A percentile compares a stretch with the other conserved stretches of the same genome.
These are phyloP conservation scores for Neostethus bicornis DNA, from an alignment of 2,797 vertebrate genomes.

Conservation along the genomic window DNA sequence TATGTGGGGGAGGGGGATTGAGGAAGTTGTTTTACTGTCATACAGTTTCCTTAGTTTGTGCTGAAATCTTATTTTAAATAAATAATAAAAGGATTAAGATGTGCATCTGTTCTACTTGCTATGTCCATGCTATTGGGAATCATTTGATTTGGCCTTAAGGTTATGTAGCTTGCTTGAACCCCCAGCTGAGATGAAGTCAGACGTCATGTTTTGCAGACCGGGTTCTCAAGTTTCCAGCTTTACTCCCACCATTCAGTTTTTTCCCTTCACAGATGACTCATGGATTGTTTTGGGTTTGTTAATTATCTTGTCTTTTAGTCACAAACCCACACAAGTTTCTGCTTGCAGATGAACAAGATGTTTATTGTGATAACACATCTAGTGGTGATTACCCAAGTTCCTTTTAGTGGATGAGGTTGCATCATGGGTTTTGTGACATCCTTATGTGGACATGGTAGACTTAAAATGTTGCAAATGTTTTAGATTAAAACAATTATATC, in stretches of 20 bases:
- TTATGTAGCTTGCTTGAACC: too few species aligned
- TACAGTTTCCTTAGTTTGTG: not conserved
- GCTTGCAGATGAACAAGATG: conserved; percentile 12
- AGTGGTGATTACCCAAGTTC: not conserved
- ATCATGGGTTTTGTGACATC: not conserved
- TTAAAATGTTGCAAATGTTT: conserved; percentile 6
- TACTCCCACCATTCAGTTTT: conserved; percentile 44
- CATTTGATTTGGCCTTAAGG: conserved; percentile 18
- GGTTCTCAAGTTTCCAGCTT: conserved; percentile 51
- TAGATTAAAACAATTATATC: too few species aligned
- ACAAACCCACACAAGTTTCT: conserved; percentile 24
- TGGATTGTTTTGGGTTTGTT: conserved; percentile 35
- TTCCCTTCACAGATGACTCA: conserved; percentile 58
- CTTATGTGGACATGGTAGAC: conserved; percentile 18
- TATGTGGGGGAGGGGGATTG: too few species aligned
- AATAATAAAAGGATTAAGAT: not conserved
- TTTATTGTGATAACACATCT: conserved; percentile 14
- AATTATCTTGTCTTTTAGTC: conserved; percentile 25
- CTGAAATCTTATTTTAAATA: not conserved
- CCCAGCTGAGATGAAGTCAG: conserved; percentile 18
- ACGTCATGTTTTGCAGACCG: conserved; percentile 27
- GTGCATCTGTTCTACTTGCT: not conserved
- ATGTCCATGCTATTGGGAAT: not conserved
- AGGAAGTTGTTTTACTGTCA: not conserved
- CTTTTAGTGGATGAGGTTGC: not conserved